phyloP scores from a whole-genome alignment of 2,797 vertebrate genomes.

The Merluccius polli region DNA sequence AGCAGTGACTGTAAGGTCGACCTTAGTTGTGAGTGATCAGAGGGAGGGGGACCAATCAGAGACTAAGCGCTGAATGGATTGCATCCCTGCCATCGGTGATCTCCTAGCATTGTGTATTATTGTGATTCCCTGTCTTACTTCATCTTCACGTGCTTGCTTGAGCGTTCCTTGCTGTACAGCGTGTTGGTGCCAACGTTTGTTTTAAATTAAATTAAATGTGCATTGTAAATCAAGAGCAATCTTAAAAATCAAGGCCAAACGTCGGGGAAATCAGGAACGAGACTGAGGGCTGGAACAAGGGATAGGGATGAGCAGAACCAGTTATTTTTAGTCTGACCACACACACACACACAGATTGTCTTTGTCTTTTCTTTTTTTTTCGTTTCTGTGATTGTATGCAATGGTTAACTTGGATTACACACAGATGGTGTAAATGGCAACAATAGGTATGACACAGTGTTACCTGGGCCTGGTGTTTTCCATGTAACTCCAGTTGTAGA shows the following conservation, averaged over 20 bases:
- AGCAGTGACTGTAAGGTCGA: background rate
- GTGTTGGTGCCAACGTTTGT: background rate
- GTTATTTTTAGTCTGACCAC: background rate
- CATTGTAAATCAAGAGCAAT: too few relatives aligned
- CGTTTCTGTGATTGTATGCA: constrained; percentile 24
- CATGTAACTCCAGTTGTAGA: background rate
- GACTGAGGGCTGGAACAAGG: background rate
- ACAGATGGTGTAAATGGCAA: background rate
- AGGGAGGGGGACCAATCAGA: background rate
- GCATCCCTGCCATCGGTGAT: background rate
- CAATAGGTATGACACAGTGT: background rate
- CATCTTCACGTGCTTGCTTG: background rate
- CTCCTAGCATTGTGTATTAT: background rate
- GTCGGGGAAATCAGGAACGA: background rate
- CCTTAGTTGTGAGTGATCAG: too few relatives aligned
- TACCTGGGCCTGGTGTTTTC: background rate
- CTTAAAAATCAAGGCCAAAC: too few relatives aligned
- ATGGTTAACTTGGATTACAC: constrained; percentile 26
- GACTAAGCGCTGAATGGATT: background rate
- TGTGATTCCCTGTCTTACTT: background rate
- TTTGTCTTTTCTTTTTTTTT: background rate
- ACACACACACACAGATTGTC: background rate
- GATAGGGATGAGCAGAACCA: too few relatives aligned
- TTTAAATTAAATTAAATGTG: too few relatives aligned
- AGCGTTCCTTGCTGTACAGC: background rate